A percentile compares a stretch with the other conserved stretches of the same genome.
phyloP scores from a whole-genome alignment of 23 tunicate genomes.

The Trididemnum nubilum region DNA sequence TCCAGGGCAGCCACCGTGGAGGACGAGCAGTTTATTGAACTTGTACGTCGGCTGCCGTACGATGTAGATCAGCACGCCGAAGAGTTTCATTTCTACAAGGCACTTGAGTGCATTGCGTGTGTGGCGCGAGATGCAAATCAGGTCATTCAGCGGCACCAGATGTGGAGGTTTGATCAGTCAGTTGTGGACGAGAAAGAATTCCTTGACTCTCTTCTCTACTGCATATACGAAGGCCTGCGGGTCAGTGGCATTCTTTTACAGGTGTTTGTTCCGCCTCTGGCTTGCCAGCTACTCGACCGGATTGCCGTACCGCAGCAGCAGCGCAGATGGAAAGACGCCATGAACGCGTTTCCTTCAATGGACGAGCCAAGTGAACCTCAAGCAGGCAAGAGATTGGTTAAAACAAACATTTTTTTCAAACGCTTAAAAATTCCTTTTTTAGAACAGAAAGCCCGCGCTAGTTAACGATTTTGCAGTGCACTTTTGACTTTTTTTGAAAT shows the following conservation, averaged over 20 bases:
- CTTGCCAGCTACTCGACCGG: conserved; percentile 27
- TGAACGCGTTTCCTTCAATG: conserved; percentile 32
- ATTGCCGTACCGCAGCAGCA: conserved; percentile 28
- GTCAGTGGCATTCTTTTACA: conserved; percentile 84
- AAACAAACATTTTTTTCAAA: conserved; percentile 23
- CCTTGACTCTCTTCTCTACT: conserved; percentile 46
- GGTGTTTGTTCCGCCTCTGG: conserved; percentile 51
- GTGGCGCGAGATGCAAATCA: conserved; percentile 53
- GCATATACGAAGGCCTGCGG: conserved; percentile 74
- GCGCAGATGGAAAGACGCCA: conserved; percentile 46
- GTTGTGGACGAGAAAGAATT: conserved; percentile 23
- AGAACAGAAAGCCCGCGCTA: no score
- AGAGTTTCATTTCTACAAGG: conserved; percentile 49
- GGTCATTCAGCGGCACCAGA: conserved; percentile 44
- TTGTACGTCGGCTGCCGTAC: conserved; percentile 57
- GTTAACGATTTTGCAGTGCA: no score
- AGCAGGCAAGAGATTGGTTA: conserved; percentile 21
- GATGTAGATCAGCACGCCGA: conserved; percentile 24
- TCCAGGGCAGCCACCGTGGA: conserved; percentile 1
- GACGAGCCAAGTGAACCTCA: conserved; percentile 18
- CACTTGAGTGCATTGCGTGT: conserved; percentile 38
- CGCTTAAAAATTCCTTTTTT: conserved; percentile 32
- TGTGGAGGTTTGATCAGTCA: conserved; percentile 47
- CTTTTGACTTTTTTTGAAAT: no score
- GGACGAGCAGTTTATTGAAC: conserved; percentile 26